Evolutionary conservation across 2,888 invertebrate species (phyloP).

Genomic region (Orthosia gracilis): DNA sequence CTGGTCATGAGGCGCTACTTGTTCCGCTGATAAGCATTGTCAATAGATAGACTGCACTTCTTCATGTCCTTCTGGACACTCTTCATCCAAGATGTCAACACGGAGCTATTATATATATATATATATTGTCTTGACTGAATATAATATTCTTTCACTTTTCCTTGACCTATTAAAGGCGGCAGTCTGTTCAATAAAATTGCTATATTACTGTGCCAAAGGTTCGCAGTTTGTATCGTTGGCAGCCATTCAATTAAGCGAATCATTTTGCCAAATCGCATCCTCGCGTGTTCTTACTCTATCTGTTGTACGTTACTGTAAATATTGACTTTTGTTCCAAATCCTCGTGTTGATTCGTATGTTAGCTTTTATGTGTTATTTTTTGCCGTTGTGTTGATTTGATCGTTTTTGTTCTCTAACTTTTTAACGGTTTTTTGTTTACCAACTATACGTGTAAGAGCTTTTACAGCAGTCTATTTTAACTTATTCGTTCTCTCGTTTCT

Average conservation of each 20-base stretch:
- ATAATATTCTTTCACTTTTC: not conserved
- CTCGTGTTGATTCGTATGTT: constrained; percentile 23
- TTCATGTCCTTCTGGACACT: no score
- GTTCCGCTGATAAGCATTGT: no score
- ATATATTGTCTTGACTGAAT: not conserved
- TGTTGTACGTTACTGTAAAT: constrained; percentile 10
- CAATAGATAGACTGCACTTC: no score
- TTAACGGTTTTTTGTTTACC: not conserved
- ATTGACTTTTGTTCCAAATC: constrained; percentile 40
- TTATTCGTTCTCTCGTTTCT: no score
- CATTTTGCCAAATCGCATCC: constrained; percentile 46
- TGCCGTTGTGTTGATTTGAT: not conserved
- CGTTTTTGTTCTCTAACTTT: constrained; percentile 8
- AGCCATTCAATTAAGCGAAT: constrained; percentile 42
- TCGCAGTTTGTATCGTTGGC: constrained; percentile 35
- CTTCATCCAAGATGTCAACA: no score
- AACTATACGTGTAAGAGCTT: not conserved
- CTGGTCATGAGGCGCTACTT: no score
- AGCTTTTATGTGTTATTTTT: constrained; percentile 22
- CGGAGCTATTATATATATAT: no score
- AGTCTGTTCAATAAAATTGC: constrained; percentile 19
- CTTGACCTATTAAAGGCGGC: constrained; percentile 11
- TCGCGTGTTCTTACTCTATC: constrained; percentile 55
- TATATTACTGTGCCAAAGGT: constrained; percentile 13
- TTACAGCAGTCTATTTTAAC: not conserved